A percentile compares a stretch with the other conserved stretches of the same genome.
phyloP scores from a whole-genome alignment of 2,797 vertebrate species.

The Delichon dasypus region DNA sequence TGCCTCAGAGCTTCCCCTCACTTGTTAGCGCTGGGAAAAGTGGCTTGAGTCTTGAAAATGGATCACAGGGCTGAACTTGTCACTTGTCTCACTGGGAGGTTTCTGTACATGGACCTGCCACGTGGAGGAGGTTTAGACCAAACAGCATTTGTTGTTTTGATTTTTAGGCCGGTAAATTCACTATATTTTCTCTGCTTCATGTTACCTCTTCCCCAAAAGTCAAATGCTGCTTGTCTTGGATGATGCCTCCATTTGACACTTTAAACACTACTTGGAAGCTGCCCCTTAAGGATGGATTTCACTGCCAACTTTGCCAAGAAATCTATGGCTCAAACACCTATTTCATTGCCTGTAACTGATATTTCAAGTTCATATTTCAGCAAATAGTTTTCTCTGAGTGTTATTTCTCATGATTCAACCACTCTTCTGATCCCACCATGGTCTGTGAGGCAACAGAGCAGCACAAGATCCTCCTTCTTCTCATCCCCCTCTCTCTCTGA shows the following conservation, averaged over 20 bases:
- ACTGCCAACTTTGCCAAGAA: not conserved
- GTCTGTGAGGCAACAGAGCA: not conserved
- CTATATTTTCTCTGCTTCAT: fast-evolving
- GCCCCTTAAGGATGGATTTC: not conserved
- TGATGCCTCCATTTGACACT: not conserved
- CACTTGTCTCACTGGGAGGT: not conserved
- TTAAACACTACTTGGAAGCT: not conserved
- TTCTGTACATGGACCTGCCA: fast-evolving
- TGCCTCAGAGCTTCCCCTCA: not conserved
- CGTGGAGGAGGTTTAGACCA: not conserved
- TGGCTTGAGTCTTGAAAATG: not conserved
- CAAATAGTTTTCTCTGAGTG: not conserved
- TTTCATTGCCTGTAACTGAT: not conserved
- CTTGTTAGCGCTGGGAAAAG: not conserved
- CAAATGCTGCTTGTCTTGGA: not conserved
- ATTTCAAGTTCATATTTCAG: not conserved
- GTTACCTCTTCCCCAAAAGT: not conserved
- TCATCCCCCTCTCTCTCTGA: not conserved
- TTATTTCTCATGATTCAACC: not conserved
- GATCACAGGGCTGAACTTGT: not conserved
- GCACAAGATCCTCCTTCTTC: not conserved
- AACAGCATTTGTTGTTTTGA: not conserved
- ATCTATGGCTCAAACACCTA: not conserved
- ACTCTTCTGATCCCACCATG: not conserved
- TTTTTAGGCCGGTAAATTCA: not conserved